Conservation (phyloP, 2,113 vertebrate genomes). For the Sterna hirundo region DNA sequence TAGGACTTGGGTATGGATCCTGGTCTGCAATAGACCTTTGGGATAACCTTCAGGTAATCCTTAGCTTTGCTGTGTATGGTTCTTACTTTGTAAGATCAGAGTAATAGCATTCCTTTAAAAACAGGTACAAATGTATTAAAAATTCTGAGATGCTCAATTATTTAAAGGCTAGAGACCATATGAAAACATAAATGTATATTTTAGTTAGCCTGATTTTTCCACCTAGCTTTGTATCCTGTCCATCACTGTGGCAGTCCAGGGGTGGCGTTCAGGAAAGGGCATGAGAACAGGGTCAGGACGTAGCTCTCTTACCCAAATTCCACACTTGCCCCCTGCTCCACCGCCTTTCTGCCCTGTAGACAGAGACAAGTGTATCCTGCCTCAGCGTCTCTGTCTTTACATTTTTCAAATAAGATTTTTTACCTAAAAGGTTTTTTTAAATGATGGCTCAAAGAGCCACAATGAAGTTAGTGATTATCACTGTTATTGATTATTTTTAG, state of each 20-base stretch:
- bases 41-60: neutral
- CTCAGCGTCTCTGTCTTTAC: neutral
- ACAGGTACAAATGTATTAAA: neutral
- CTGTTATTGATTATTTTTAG: neutral
- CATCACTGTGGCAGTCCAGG: neutral
- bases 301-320: neutral
- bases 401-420: neutral
- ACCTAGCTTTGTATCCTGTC: neutral
- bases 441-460: neutral
- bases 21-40: neutral
- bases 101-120: neutral
- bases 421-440: neutral
- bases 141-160: neutral
- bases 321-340: accelerated
- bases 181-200: neutral
- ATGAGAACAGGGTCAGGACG: neutral
- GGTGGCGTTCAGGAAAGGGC: neutral
- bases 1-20: neutral
- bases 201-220: neutral
- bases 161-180: neutral
- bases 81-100: neutral
- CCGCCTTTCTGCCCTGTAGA: neutral
- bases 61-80: neutral
- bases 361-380: neutral
- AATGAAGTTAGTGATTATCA: neutral